A percentile compares a stretch with the other conserved stretches of the same genome.
phyloP scores from a whole-genome alignment of 2,888 invertebrate species.

The Pseudanteris insignis region DNA sequence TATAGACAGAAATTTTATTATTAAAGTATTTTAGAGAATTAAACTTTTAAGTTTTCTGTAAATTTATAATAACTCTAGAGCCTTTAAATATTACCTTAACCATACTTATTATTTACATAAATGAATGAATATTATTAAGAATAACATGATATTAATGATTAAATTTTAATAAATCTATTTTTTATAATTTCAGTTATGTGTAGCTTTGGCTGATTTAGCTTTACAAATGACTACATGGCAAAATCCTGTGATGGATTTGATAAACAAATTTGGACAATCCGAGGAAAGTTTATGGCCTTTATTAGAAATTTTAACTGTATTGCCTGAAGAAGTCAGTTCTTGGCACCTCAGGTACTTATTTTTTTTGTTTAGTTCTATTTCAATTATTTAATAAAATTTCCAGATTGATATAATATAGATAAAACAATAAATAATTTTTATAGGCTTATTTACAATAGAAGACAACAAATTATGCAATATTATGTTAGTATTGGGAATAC shows the following conservation, averaged over 20 bases:
- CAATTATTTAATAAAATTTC: too few relatives aligned
- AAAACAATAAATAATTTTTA: not conserved
- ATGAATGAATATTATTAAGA: too few relatives aligned
- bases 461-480: conserved; percentile 84
- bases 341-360: conserved; percentile 57
- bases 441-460: conserved; percentile 86
- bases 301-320: conserved; percentile 89
- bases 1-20: too few relatives aligned
- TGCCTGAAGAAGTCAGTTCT: conserved; percentile 95
- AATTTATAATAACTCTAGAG: too few relatives aligned
- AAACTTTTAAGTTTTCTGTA: too few relatives aligned
- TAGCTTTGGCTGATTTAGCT: conserved; percentile 93
- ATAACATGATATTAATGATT: too few relatives aligned
- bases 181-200: conserved; percentile 72
- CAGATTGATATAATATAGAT: too few relatives aligned
- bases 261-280: conserved; percentile 76
- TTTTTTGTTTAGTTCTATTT: too few relatives aligned
- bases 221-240: conserved; percentile 95
- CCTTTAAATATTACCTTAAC: too few relatives aligned
- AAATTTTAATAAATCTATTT: not conserved
- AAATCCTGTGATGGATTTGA: conserved; percentile 84
- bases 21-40: too few relatives aligned
- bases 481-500: conserved; percentile 79
- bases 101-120: too few relatives aligned
- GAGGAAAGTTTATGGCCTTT: conserved; percentile 81